phyloP scores from a whole-genome alignment of 2,888 invertebrate genomes.

The Orchestes rusci region DNA sequence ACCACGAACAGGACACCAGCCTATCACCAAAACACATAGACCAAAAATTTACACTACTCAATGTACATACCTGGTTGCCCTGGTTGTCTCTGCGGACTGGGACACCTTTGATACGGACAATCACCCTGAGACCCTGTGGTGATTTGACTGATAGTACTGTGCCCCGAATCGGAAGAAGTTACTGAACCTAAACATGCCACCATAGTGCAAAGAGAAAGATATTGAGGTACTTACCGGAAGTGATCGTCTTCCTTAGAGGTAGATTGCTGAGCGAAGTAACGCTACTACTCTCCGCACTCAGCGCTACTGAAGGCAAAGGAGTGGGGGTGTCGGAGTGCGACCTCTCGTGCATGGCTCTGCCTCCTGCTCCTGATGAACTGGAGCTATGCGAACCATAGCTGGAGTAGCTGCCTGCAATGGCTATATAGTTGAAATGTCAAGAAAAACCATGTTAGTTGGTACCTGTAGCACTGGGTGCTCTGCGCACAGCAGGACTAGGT shows the following conservation, averaged over 20 bases:
- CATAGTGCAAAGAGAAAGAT: slow-evolving; percentile 11
- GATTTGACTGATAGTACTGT: slow-evolving; percentile 65
- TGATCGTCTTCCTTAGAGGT: slow-evolving; percentile 75
- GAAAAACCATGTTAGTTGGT: slow-evolving; percentile 17
- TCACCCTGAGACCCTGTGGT: slow-evolving; percentile 48
- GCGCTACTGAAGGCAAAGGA: slow-evolving; percentile 75
- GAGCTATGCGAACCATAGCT: slow-evolving; percentile 51
- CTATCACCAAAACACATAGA: too few species aligned
- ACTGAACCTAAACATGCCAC: slow-evolving; percentile 61
- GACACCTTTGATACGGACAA: slow-evolving; percentile 38
- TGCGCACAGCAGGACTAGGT: slow-evolving; percentile 54
- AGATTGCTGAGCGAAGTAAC: slow-evolving; percentile 88
- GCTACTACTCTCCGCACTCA: slow-evolving; percentile 92
- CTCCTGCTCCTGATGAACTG: slow-evolving; percentile 42
- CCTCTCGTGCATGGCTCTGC: slow-evolving; percentile 71
- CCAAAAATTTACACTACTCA: too few species aligned
- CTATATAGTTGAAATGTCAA: too few species aligned
- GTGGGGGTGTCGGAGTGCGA: slow-evolving; percentile 87
- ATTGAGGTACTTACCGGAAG: slow-evolving; percentile 51
- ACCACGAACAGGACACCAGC: slow-evolving; percentile 42
- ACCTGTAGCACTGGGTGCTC: slow-evolving; percentile 48
- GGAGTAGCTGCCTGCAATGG: slow-evolving; percentile 48
- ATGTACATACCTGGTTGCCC: slow-evolving; percentile 33
- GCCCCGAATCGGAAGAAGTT: slow-evolving; percentile 87
- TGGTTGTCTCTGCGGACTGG: slow-evolving; percentile 40